phyloP scores from a whole-genome alignment of 2,888 invertebrate species.

The Clusia tigrina region DNA sequence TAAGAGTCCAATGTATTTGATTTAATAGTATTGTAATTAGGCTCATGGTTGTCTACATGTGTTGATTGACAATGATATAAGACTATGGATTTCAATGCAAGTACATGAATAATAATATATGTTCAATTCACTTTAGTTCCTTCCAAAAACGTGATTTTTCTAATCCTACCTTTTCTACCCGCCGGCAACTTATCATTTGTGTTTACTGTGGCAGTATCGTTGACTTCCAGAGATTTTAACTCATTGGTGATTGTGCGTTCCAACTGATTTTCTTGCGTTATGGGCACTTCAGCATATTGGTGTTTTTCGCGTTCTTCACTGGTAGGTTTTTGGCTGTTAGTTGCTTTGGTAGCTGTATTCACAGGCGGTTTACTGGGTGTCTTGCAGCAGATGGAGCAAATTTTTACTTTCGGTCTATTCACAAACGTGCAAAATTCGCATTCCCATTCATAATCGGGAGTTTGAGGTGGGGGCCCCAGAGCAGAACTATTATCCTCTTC shows the following conservation, averaged over 20 bases:
- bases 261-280: too few relatives aligned
- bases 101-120: too few relatives aligned
- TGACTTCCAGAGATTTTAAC: slow-evolving; percentile 16
- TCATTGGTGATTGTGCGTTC: too few relatives aligned
- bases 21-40: neutral
- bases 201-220: too few relatives aligned
- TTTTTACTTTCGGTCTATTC: slow-evolving; percentile 79
- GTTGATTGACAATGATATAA: neutral
- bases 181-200: slow-evolving; percentile 48
- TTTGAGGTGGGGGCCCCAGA: slow-evolving; percentile 65
- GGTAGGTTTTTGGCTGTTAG: slow-evolving; percentile 22
- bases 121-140: slow-evolving; percentile 69
- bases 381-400: slow-evolving; percentile 87
- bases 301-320: neutral
- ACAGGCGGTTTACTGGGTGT: slow-evolving; percentile 68
- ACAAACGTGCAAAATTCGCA: slow-evolving; percentile 92
- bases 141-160: slow-evolving; percentile 79
- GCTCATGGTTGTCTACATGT: neutral
- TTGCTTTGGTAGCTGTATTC: slow-evolving; percentile 25
- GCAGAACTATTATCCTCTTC: slow-evolving; percentile 40
- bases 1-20: neutral
- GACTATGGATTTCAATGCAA: too few relatives aligned
- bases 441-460: slow-evolving; percentile 75
- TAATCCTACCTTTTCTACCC: slow-evolving; percentile 75
- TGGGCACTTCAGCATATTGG: too few relatives aligned